Evolutionary conservation across 2,113 vertebrate genomes (phyloP), one percentile per base, ranked within the genome.

Genomic region (Antennarius striatus): DNA sequence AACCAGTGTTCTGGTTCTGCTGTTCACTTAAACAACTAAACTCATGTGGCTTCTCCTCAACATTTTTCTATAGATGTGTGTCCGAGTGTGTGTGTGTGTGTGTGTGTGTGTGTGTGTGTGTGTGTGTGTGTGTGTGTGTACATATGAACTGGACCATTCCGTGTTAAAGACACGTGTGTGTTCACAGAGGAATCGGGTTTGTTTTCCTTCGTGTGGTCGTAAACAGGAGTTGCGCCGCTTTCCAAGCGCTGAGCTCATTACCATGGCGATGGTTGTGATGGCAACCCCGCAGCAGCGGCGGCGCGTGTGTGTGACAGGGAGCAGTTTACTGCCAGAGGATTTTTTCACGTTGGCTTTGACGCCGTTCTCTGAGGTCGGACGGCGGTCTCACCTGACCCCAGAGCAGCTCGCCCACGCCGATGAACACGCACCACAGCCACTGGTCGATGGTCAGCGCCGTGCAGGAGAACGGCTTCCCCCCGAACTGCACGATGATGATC

Each of bases 351-450:
- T 39, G 1, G 53, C 10, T 29, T 15, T 22, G 43, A 61, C 0
- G 48, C 9, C 11, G 29, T 70, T 45, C n/a, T 39, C n/a, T 29
- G 39, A 2, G 22, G 63, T 10, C 15, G 36, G 29, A 5, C 14
- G 30, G 30, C 36, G 62, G 10, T 40, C 94, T 93, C 84, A 99
- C 98, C 96, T 99, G 98, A 70, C 96, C 98, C 98, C 98, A 98
- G 45, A 99, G 92, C 74, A 99, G 94, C 82, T 98, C 98, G 54
- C 96, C 96, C 6, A 98, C 91, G 0, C 96, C 97, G 0, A 99
- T 96, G 88, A 99, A 98, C 40, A 98, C 77, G 46, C 98, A 99
- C 96, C 98, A 99, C 78, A 98, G 86, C 98, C 98, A 99, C 82
- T 98, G 98, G 84, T 95, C 93, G 58, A 98, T 88, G 67, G 88